Percentiles rank a stretch among this genome's conserved stretches.
Conservation (phyloP, 2,888 invertebrate genomes). For the Stenodera caucasica region DNA sequence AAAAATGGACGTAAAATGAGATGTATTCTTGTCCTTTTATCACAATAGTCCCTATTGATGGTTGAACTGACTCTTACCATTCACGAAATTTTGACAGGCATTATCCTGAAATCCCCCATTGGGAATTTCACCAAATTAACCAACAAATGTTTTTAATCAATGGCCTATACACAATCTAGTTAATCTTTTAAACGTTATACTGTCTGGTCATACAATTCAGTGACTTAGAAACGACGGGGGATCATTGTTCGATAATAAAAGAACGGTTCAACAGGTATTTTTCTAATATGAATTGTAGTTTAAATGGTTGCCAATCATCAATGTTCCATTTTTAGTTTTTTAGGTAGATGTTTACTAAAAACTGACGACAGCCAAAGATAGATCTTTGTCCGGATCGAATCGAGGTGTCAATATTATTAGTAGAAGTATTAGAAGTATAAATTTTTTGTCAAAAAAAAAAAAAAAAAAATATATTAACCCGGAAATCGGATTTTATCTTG, state of each 20-base stretch:
- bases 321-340: not conserved
- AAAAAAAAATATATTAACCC: constrained; percentile 46
- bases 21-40: not conserved
- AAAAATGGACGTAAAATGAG: not conserved
- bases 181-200: constrained; percentile 50
- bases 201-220: constrained; percentile 42
- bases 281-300: constrained; percentile 40
- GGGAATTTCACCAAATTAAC: constrained; percentile 52
- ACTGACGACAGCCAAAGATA: constrained; percentile 46
- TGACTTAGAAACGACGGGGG: constrained; percentile 47
- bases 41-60: constrained; percentile 30
- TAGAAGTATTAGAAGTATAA: no score
- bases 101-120: constrained; percentile 37
- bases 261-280: constrained; percentile 52
- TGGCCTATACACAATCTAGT: constrained; percentile 47
- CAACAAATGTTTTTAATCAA: constrained; percentile 54
- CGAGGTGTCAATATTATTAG: not conserved
- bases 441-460: not conserved
- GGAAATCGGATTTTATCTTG: not conserved
- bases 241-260: constrained; percentile 45
- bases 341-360: constrained; percentile 40
- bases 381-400: constrained; percentile 32
- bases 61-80: constrained; percentile 42
- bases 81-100: constrained; percentile 40
- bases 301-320: constrained; percentile 38